Base-by-base conservation (phyloP, 2,888 invertebrate species). In the Lasioglossum calceatum region DNA sequence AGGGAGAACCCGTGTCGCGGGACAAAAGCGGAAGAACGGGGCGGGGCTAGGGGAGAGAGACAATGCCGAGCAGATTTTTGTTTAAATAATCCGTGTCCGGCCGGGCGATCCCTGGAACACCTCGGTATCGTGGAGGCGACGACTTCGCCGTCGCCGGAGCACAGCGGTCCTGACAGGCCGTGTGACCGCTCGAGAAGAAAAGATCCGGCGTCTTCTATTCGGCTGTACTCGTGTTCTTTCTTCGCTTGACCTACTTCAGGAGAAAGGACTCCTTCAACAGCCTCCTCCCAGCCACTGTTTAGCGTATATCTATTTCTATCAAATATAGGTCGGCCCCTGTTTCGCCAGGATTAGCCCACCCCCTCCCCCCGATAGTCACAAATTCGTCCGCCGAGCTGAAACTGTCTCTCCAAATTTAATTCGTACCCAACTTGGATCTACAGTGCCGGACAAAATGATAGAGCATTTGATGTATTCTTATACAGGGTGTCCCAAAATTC, bases 81-180 rank as follows among this genome's bases (percentile, higher is more conserved):
- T 84, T 84, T 85, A 84, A 84, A 84, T 76, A 84, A 85, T 72
- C 75, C n/a, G 23, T 54, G 10, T 54, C 54, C 54, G 54, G 50
- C 0, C 1, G 78, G 47, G 47, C 74, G 74, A 67, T 74, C 44
- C 36, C 7, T 23, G 67, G 67, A 36, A 39, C 64, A 32, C 16
- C 36, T 39, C 1, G 67, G 73, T 64, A 74, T 4, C 27, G 36
- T 16, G 39, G 39, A 14, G 54, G 36, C 36, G 19, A 16, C 16
- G 12, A 12, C 61, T 0, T 32, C 27, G 61, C 27, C 61, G 27
- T 12, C 64, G 27, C 16, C 27, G 32, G 3, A 54, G 54, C 42
- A 50, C 39, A 72, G 50, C 32, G 72, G 27, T 64, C 54, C 50
- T 36, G 61, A 19, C 58, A 54, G 32, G 19, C 50, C 47, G 70